Base-by-base conservation (phyloP, 2,888 invertebrate species). In the Caradrina kadenii region DNA sequence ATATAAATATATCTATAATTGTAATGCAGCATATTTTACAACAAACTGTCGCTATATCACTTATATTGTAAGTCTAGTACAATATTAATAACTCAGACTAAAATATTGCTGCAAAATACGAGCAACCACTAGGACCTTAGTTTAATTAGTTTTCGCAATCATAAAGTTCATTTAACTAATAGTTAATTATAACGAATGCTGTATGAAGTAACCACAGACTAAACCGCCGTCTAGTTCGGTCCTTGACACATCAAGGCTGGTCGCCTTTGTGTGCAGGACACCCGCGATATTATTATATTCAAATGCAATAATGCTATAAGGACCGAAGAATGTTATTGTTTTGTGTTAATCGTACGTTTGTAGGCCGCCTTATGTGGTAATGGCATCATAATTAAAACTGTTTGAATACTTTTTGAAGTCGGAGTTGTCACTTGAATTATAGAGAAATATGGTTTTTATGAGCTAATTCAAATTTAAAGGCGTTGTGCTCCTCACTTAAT, bases 271-370 rank as follows among this genome's bases (percentile, higher is more conserved):
- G 76, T 68, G 76, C 78, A 78, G 73, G 68, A 76, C 79, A 79
- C 52, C 39, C 55, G 68, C 84, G 60, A 63, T 62, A 91, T 93
- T 62, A 91, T 93, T 92, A 91, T 91, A 92, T 91, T 93, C 89
- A 90, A 92, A 92, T 90, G 79, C 77, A 85, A 82, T 82, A 76
- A 74, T 76, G 63, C 83, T 87, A 73, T 87, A 89, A 87, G 91
- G 91, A 74, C 66, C 56, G 54, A 86, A 84, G 90, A 89, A 92
- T 91, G 91, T 90, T 86, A 92, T 92, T 92, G 92, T 92, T 84
- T 83, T 60, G 35, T 65, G 21, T 60, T 79, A 64, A 73, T 75
- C 61, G 70, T 55, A 65, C 22, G 56, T 65, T 69, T 69, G 70
- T 62, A 62, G 48, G 19, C 52, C n/a, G 39, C 66, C 64, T 45